Evolutionary conservation across 2,888 invertebrate genomes (phyloP).

Genomic region (Orchesella flavescens): DNA sequence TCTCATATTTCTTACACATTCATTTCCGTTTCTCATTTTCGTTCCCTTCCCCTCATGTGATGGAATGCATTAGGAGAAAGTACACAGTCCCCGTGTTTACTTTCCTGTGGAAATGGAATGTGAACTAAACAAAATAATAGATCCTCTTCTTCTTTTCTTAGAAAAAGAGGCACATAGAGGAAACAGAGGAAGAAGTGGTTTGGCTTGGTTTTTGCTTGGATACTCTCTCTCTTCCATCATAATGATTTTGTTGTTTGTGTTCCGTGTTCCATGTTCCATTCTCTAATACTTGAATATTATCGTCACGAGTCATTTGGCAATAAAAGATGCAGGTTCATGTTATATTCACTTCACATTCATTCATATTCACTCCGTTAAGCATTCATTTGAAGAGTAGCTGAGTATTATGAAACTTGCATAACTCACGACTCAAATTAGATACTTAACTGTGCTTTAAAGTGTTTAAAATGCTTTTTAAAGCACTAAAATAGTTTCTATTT

Average conservation of each 20-base stretch:
- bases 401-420: too few relatives aligned
- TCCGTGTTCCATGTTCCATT: background rate
- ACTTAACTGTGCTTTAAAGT: too few relatives aligned
- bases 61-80: conserved; percentile 5
- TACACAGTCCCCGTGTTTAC: too few relatives aligned
- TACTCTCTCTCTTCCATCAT: background rate
- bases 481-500: too few relatives aligned
- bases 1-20: conserved; percentile 21
- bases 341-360: background rate
- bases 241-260: background rate
- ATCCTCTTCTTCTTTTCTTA: background rate
- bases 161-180: too few relatives aligned
- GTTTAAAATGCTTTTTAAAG: too few relatives aligned
- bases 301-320: conserved; percentile 60
- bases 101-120: background rate
- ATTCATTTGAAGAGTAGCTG: too few relatives aligned
- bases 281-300: too few relatives aligned
- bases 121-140: background rate
- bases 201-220: too few relatives aligned
- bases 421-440: too few relatives aligned
- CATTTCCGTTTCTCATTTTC: background rate
- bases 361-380: background rate
- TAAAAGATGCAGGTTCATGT: conserved; percentile 16
- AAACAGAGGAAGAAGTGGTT: background rate
- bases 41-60: background rate